phyloP scores from a whole-genome alignment of 2,113 vertebrate genomes.

The Porphyrio hochstetteri region DNA sequence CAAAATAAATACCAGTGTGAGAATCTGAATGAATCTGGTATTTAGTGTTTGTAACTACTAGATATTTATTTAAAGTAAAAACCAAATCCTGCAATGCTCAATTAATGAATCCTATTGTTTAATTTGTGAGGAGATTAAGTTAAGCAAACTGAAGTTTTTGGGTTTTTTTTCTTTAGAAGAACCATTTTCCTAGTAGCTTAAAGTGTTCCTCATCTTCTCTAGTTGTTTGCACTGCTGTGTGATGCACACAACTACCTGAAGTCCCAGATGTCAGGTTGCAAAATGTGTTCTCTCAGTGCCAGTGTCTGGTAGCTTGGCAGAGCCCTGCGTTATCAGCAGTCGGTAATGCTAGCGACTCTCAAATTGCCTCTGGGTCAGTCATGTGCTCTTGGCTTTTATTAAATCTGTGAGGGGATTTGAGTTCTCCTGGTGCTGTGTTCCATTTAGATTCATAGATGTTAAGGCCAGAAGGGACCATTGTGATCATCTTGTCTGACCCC shows the following conservation, averaged over 20 bases:
- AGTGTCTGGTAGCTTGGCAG: conserved; percentile 40
- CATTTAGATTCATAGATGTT: conserved; percentile 29
- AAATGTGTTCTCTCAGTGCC: background rate
- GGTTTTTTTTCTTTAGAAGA: background rate
- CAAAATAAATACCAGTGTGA: background rate
- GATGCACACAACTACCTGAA: background rate
- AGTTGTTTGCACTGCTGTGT: rapidly evolving
- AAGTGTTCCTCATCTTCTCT: background rate
- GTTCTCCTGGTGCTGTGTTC: conserved; percentile 11
- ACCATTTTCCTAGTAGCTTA: background rate
- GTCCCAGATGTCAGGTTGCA: background rate
- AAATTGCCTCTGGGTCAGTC: conserved; percentile 46
- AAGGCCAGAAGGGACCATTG: conserved; percentile 14
- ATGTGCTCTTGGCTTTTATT: conserved; percentile 61
- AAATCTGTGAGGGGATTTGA: conserved; percentile 47
- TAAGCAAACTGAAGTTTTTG: background rate
- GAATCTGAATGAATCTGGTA: background rate
- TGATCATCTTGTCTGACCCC: background rate
- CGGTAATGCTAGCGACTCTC: background rate
- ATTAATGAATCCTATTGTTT: background rate
- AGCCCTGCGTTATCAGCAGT: conserved; percentile 31
- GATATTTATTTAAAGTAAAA: background rate
- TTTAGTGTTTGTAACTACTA: background rate
- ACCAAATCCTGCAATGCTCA: background rate
- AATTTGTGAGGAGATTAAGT: background rate